Percentiles rank a stretch among this genome's conserved stretches.
Conservation (phyloP, 2,888 invertebrate genomes). For the Alentia gelatinosa region DNA sequence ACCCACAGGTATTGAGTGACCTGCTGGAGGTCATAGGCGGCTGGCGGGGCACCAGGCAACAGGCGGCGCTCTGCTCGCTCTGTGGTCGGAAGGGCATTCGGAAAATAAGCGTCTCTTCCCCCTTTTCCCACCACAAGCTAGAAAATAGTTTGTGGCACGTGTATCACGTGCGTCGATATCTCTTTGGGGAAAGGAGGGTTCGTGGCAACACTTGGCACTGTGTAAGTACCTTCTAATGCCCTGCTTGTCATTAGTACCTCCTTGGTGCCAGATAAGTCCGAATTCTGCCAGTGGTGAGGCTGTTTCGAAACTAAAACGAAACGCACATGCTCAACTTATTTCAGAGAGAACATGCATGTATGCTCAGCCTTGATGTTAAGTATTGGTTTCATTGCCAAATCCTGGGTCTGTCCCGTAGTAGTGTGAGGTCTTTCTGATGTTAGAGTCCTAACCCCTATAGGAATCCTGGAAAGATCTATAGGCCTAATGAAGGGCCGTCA, state of each 20-base stretch:
- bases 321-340: too few relatives aligned
- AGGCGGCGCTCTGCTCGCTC: neutral
- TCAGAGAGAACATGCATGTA: too few relatives aligned
- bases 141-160: neutral
- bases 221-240: neutral
- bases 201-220: neutral
- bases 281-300: too few relatives aligned
- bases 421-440: too few relatives aligned
- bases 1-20: neutral
- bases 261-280: neutral
- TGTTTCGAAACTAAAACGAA: too few relatives aligned
- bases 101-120: too few relatives aligned
- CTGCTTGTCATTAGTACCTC: neutral
- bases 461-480: too few relatives aligned
- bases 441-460: too few relatives aligned
- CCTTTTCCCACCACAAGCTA: neutral
- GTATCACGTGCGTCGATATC: neutral
- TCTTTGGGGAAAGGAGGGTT: neutral
- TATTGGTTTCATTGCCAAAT: too few relatives aligned
- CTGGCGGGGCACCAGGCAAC: neutral
- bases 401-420: too few relatives aligned
- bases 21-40: neutral
- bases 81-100: neutral
- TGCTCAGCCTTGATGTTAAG: too few relatives aligned
- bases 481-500: too few relatives aligned